Evolutionary conservation across 2,888 invertebrate species (phyloP), one percentile per base, ranked within the genome.

Genomic region (Acholoe squamosa): DNA sequence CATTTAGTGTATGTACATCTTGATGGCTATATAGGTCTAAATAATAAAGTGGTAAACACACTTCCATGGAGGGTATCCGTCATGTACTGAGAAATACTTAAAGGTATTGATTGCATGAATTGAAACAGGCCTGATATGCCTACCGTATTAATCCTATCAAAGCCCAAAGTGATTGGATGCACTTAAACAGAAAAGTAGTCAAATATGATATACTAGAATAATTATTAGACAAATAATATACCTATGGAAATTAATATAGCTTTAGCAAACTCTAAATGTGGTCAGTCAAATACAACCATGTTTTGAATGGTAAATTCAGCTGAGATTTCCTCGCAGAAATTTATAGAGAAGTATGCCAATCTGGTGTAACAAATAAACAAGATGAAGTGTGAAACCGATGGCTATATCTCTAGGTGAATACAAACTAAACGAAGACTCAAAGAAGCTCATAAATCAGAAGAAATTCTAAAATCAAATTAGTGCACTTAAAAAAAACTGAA

Each of bases 101-200:
- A 7, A 43, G 43, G 43, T 10, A 43, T 43, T 43, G 43, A 7
- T 43, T 43, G 43, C 43, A 43, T 43, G 3, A 10, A 43, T 43
- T 7, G 43, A 43, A 43, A 43, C 43, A 43, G 61, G 61, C n/a
- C 61, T 61, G 61, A 61, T 61, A n/a, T 61, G 61, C 61, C 61
- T 61, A 61, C 61, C 61, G 61, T 61, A 61, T 61, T n/a, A 61
- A 61, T 14, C 61, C 61, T 61, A 61, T 61, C 19, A 61, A 61
- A 61, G 14, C 19, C 14, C 61, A 61, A 14, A 61, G 14, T 61
- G 61, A 3, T n/a, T n/a, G 61, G 19, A 61, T n/a, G 61, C 61
- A 61, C 61, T 3, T n/a, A 19, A 61, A 61, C 61, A n/a, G n/a
- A n/a, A n/a, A n/a, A n/a, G n/a, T n/a, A n/a, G n/a, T n/a, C n/a